Percentiles rank a stretch among this genome's conserved stretches.
Evolutionary conservation across 2,797 vertebrate species (phyloP).

Genomic region (Pantherophis alleghaniensis): DNA sequence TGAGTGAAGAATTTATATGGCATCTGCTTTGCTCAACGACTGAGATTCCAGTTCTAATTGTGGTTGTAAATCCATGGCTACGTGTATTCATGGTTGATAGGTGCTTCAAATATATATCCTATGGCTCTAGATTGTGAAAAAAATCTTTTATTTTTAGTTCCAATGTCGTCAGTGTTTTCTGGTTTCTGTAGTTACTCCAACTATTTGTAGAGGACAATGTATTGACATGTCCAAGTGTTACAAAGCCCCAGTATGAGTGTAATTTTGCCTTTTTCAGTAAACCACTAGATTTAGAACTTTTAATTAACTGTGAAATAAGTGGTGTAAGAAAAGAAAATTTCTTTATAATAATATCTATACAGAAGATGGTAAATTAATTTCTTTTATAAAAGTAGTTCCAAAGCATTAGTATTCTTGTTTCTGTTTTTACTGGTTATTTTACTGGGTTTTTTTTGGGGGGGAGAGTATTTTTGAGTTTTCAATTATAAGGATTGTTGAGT

Average conservation of each 20-base stretch:
- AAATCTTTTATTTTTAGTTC: not conserved
- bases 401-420: not conserved
- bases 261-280: not conserved
- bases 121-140: not conserved
- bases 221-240: not conserved
- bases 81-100: not conserved
- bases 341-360: not conserved
- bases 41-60: not conserved
- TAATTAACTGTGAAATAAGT: not conserved
- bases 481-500: not conserved
- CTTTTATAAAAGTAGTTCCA: not conserved
- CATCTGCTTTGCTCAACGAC: not conserved
- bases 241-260: not conserved
- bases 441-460: not conserved
- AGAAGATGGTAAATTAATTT: not conserved
- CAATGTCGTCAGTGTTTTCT: not conserved
- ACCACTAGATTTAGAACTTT: not conserved
- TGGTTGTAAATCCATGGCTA: not conserved
- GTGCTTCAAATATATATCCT: not conserved
- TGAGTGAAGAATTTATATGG: not conserved
- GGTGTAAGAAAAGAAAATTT: not conserved
- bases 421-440: not conserved
- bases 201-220: not conserved
- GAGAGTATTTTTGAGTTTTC: not conserved
- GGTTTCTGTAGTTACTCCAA: not conserved